Evolutionary conservation across 2,113 vertebrate species (phyloP).

Genomic region (Noctilio leporinus): DNA sequence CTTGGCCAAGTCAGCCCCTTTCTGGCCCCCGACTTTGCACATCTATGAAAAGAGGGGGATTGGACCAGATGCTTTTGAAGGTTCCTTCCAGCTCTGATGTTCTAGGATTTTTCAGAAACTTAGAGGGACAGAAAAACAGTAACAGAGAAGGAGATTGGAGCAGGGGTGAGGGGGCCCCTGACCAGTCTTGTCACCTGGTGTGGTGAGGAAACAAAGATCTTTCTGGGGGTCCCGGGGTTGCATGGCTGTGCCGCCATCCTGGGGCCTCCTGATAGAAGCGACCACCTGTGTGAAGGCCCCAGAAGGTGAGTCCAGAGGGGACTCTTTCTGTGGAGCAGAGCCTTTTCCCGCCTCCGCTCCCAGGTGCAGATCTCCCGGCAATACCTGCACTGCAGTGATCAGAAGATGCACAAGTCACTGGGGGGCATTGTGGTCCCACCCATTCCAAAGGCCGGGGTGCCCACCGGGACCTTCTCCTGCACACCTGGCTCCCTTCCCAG

Average conservation of each 20-base stretch:
- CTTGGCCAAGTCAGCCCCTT: not conserved
- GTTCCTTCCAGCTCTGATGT: not conserved
- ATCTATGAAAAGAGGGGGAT: not conserved
- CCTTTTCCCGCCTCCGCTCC: rapidly evolving
- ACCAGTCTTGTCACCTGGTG: not conserved
- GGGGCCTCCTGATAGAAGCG: not conserved
- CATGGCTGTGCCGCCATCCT: too few species aligned
- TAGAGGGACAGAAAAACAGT: not conserved
- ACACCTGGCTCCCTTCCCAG: not conserved
- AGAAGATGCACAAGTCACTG: conserved; percentile 37
- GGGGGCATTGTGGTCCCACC: conserved; percentile 43
- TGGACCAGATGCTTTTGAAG: not conserved
- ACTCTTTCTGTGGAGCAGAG: not conserved
- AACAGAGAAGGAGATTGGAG: not conserved
- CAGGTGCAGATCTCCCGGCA: conserved; percentile 55
- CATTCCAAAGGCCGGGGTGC: not conserved
- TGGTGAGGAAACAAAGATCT: not conserved
- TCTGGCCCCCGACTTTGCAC: not conserved
- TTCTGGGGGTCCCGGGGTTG: not conserved
- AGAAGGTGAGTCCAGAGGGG: too few species aligned
- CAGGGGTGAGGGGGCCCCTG: not conserved
- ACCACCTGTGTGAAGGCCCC: rapidly evolving
- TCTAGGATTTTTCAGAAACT: not conserved
- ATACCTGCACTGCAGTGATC: not conserved
- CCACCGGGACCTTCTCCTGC: not conserved